These are phyloP conservation scores for Palythoa caribaeorum DNA, from an alignment of 92 coral and sea anemone species.

Conservation along the genomic window DNA sequence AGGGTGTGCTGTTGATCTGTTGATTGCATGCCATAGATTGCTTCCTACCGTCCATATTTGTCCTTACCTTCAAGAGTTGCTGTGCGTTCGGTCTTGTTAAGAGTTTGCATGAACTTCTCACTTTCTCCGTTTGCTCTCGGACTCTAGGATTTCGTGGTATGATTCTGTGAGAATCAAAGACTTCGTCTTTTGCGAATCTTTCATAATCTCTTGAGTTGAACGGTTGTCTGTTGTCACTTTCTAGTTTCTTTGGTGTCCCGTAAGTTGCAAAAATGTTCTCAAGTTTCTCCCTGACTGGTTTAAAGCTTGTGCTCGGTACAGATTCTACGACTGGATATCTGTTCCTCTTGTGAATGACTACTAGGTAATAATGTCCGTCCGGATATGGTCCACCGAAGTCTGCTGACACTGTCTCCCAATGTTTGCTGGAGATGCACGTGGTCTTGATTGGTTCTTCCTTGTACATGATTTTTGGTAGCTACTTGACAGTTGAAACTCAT, in stretches of 20 bases:
- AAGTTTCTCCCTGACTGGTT: constrained; percentile 56
- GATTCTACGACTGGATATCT: constrained; percentile 67
- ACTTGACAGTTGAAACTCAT: constrained; percentile 37
- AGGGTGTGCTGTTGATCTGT: constrained; percentile 78
- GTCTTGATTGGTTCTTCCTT: constrained; percentile 30
- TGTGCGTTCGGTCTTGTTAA: too few relatives aligned
- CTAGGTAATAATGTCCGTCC: constrained; percentile 39
- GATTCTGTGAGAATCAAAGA: constrained; percentile 14
- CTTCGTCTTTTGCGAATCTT: constrained; percentile 59
- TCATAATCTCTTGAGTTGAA: constrained; percentile 74
- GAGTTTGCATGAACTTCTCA: too few relatives aligned
- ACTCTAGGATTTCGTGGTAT: constrained; percentile 64
- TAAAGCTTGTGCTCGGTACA: constrained; percentile 54
- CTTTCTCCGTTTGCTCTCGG: background rate
- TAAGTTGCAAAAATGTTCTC: constrained; percentile 27
- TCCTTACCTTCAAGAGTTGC: too few relatives aligned
- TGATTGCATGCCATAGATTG: constrained; percentile 38
- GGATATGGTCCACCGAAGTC: constrained; percentile 53
- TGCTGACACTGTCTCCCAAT: constrained; percentile 58
- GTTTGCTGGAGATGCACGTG: constrained; percentile 51
- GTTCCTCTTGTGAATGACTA: constrained; percentile 69
- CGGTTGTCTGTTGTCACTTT: constrained; percentile 74
- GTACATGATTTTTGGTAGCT: constrained; percentile 56
- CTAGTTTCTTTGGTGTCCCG: constrained; percentile 56
- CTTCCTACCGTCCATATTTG: too few relatives aligned